Conservation (phyloP, 2,888 invertebrate genomes). For the Corythucha ciliata region DNA sequence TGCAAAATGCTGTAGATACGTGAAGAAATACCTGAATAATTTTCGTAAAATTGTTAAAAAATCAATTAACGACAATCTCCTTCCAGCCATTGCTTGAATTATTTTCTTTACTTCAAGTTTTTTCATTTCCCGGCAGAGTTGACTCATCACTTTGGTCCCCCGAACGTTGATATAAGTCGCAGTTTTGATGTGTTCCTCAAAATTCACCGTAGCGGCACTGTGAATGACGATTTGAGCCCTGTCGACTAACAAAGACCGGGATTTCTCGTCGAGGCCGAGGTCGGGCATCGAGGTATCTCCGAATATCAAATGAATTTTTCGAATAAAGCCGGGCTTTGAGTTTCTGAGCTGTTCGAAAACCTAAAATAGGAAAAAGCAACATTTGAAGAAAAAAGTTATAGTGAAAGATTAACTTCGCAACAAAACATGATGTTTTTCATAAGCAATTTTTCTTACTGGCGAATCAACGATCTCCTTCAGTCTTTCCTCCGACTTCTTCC, state of each 20-base stretch:
- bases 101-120: no score
- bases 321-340: slow-evolving; percentile 1
- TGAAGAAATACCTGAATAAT: slow-evolving; percentile 37
- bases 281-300: slow-evolving; percentile 10
- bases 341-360: slow-evolving; percentile 14
- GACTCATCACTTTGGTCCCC: slow-evolving; percentile 10
- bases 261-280: background rate
- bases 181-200: slow-evolving; percentile 12
- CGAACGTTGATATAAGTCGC: slow-evolving; percentile 18
- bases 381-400: background rate
- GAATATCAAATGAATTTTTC: background rate
- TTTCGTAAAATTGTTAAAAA: background rate
- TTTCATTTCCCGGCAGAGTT: slow-evolving; percentile 16
- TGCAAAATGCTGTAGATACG: slow-evolving; percentile 39
- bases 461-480: background rate
- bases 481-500: background rate
- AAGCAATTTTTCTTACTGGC: background rate
- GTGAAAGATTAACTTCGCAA: no score
- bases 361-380: slow-evolving; percentile 1
- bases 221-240: slow-evolving; percentile 15
- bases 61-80: background rate
- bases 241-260: background rate
- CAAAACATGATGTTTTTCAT: background rate
- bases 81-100: no score
- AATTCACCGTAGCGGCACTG: slow-evolving; percentile 21